Conservation (phyloP, 1,140 invertebrate species). For the Nephila pilipes region DNA sequence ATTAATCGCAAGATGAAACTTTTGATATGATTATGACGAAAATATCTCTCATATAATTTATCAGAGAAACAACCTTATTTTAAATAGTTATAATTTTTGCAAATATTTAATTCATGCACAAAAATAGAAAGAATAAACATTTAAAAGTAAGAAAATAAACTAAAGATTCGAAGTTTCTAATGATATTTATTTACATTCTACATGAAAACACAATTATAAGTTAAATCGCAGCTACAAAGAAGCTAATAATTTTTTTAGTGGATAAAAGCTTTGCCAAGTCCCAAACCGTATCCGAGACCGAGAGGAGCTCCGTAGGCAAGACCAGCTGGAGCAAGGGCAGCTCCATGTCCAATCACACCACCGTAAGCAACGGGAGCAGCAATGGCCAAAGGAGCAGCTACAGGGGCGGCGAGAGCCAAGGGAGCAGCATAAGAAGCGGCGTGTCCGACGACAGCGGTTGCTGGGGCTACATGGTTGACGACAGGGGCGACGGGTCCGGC, state of each 20-base stretch:
- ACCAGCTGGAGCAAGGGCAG: neutral
- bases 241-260: neutral
- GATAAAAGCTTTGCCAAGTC: neutral
- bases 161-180: too few relatives aligned
- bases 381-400: neutral
- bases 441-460: neutral
- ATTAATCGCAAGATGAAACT: too few relatives aligned
- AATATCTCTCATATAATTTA: too few relatives aligned
- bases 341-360: neutral
- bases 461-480: neutral
- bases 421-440: neutral
- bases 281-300: neutral
- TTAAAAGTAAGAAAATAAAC: too few relatives aligned
- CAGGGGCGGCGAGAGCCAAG: neutral
- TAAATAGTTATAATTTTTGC: too few relatives aligned
- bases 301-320: neutral
- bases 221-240: too few relatives aligned
- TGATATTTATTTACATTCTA: too few relatives aligned
- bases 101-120: too few relatives aligned
- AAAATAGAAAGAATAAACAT: too few relatives aligned
- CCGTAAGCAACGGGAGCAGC: neutral
- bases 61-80: too few relatives aligned
- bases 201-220: too few relatives aligned
- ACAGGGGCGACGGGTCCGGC: constrained; percentile 7
- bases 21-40: too few relatives aligned